Conservation (phyloP, 2,888 invertebrate species). For the Dysmachus trigonus region DNA sequence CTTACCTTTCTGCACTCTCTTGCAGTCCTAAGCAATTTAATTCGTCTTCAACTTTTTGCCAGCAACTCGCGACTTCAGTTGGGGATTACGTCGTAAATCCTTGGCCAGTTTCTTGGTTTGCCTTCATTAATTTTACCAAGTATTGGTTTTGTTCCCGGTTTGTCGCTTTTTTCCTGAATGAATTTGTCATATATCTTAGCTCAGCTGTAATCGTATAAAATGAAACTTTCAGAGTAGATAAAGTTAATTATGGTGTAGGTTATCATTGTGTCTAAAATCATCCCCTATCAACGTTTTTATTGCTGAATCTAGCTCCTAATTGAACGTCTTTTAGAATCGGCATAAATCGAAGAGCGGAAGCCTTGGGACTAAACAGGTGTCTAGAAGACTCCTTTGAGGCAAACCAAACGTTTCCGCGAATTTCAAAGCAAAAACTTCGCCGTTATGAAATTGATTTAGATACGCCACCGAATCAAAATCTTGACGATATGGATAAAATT, state of each 20-base stretch:
- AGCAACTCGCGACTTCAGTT: not conserved
- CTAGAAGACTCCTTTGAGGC: conserved; percentile 67
- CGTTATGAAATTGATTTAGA: conserved; percentile 47
- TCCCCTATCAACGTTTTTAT: not conserved
- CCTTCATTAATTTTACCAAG: too few relatives aligned
- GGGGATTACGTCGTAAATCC: not conserved
- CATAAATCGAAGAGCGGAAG: conserved; percentile 47
- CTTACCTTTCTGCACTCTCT: too few relatives aligned
- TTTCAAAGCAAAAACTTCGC: conserved; percentile 55
- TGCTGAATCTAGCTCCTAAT: not conserved
- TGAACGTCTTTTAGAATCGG: conserved; percentile 74
- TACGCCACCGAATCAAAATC: conserved; percentile 54
- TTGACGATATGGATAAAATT: conserved; percentile 66
- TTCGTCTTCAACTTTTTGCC: not conserved
- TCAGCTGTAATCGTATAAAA: too few relatives aligned
- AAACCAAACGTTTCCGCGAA: conserved; percentile 72
- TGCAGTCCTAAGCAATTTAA: not conserved
- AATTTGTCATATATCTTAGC: too few relatives aligned
- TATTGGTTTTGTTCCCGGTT: too few relatives aligned
- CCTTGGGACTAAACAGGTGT: conserved; percentile 42
- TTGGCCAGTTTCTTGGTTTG: not conserved
- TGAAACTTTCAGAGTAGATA: too few relatives aligned
- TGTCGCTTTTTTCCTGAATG: too few relatives aligned
- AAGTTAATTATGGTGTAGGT: not conserved
- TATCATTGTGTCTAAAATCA: not conserved